Conservation (phyloP, 2,888 invertebrate species). For the Homarus gammarus region DNA sequence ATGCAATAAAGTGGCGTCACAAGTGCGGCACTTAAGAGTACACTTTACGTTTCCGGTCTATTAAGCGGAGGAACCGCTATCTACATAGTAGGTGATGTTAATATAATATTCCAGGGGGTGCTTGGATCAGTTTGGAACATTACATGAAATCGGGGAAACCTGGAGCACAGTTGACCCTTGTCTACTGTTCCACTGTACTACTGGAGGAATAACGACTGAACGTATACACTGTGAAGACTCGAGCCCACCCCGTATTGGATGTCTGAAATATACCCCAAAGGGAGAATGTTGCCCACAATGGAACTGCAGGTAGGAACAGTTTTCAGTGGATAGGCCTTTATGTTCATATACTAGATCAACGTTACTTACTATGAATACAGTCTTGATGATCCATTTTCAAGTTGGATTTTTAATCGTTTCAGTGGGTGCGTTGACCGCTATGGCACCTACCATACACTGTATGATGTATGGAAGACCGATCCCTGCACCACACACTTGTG, state of each 20-base stretch:
- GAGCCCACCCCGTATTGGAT: neutral
- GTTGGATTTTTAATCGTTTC: neutral
- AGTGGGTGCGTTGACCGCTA: neutral
- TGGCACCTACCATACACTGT: neutral
- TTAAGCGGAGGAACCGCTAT: no score
- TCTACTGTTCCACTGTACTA: neutral
- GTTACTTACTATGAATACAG: no score
- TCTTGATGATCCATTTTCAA: no score
- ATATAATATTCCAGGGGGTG: neutral
- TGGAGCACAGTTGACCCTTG: neutral
- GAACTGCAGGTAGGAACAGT: constrained; percentile 12
- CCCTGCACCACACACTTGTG: neutral
- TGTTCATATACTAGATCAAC: no score
- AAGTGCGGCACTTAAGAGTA: no score
- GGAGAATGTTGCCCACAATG: constrained; percentile 14
- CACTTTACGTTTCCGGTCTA: no score
- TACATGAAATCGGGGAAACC: neutral
- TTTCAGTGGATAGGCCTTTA: neutral
- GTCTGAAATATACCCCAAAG: neutral
- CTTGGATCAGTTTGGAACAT: neutral
- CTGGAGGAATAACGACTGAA: no score
- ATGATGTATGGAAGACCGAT: neutral
- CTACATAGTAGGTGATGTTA: no score
- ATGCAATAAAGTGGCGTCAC: no score
- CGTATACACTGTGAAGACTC: no score